phyloP scores from a whole-genome alignment of 2,113 vertebrate species.

The Clarias batrachus region DNA sequence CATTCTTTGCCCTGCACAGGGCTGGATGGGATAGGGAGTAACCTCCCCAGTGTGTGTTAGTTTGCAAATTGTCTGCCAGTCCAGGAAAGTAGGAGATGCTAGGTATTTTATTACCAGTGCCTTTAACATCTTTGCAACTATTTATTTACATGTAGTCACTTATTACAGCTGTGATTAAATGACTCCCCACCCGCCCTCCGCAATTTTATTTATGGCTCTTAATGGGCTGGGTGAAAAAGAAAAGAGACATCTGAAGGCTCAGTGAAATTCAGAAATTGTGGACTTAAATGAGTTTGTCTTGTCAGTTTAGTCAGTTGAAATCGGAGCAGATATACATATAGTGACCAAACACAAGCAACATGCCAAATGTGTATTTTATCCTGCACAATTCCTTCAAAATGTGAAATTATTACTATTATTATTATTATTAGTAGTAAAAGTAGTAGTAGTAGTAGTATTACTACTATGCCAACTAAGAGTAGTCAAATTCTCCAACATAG shows the following conservation, averaged over 20 bases:
- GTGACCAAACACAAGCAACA: not conserved
- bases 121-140: constrained; percentile 46
- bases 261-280: constrained; percentile 22
- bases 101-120: constrained; percentile 37
- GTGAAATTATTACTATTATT: not conserved
- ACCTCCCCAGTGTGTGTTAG: constrained; percentile 42
- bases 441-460: not conserved
- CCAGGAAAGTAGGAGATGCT: constrained; percentile 33
- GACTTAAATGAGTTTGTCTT: not conserved
- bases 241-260: constrained; percentile 43
- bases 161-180: constrained; percentile 51
- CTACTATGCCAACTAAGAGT: not conserved
- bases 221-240: constrained; percentile 40
- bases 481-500: not conserved
- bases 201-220: constrained; percentile 41
- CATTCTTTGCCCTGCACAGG: constrained; percentile 62
- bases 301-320: not conserved
- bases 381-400: not conserved
- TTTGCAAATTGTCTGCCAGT: constrained; percentile 37
- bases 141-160: constrained; percentile 55
- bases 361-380: not conserved
- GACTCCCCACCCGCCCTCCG: constrained; percentile 13
- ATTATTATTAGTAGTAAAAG: not conserved
- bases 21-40: constrained; percentile 56
- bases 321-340: constrained; percentile 12